These are phyloP conservation scores for Lordiphosa clarofinis DNA, from an alignment of 1,140 invertebrate species.

Conservation along the genomic window DNA sequence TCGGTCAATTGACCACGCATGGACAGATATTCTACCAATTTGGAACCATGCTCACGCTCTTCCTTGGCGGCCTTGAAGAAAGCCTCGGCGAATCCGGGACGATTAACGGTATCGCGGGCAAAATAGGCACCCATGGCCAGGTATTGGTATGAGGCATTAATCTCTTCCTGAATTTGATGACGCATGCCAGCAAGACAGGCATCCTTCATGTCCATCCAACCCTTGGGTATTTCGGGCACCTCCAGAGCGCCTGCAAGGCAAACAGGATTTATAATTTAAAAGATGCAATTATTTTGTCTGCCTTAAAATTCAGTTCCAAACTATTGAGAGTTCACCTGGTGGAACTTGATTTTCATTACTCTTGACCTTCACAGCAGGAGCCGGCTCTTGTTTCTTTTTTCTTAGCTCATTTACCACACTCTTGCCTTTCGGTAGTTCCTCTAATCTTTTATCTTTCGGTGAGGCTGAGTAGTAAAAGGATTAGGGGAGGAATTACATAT, in stretches of 20 bases:
- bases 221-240: constrained; percentile 70
- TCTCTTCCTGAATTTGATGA: constrained; percentile 88
- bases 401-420: constrained; percentile 37
- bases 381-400: constrained; percentile 12
- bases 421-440: constrained; percentile 13
- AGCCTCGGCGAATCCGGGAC: constrained; percentile 93
- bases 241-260: constrained; percentile 39
- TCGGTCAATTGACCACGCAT: constrained; percentile 90
- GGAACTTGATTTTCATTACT: constrained; percentile 24
- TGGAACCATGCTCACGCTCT: constrained; percentile 94
- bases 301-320: too few relatives aligned
- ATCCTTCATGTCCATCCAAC: constrained; percentile 85
- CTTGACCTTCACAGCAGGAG: background rate
- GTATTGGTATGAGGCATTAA: constrained; percentile 89
- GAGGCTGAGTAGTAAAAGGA: background rate
- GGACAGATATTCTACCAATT: constrained; percentile 93
- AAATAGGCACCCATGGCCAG: constrained; percentile 93
- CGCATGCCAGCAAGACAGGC: constrained; percentile 84
- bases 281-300: background rate
- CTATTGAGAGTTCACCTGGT: constrained; percentile 4
- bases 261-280: background rate
- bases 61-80: constrained; percentile 92
- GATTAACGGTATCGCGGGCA: constrained; percentile 87
- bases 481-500: background rate
- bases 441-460: background rate